Evolutionary conservation across 2,888 invertebrate genomes (phyloP), one percentile per base, ranked within the genome.

Genomic region (Cremastinae sp.): DNA sequence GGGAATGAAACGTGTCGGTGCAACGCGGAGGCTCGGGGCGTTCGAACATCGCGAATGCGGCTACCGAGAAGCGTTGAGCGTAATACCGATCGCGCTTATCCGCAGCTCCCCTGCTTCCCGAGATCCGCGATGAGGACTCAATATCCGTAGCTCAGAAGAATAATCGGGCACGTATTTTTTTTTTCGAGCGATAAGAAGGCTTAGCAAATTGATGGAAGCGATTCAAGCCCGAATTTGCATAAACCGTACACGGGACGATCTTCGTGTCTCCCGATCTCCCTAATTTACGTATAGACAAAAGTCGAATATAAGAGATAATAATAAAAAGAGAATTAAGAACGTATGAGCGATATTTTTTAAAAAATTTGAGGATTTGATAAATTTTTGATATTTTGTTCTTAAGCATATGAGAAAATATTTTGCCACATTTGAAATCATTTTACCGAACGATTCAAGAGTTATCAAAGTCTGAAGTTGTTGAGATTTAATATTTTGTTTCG

Each of bases 91-190:
- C 68, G 66, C 62, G 49, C 62, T 74, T 51, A 58, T 61, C 54
- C 56, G 22, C 49, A 62, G 56, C 62, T 56, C 56, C 34, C 12
- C 43, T 38, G 56, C 43, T 41, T 64, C 4, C 20, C 22, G 14
- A 34, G 22, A 45, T 65, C 66, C 66, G 66, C 68, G 28, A 28
- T 5, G 56, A 49, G 68, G 68, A 49, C 74, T 69, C 28, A 41
- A 74, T 69, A 56, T 56, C 47, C 58, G 59, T 74, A 79, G 80
- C 75, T 81, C 75, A 79, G 78, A 66, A 72, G n/a, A n/a, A n/a
- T n/a, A n/a, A 69, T 78, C 36, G 22, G 64, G 71, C 64, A 71
- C 18, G 12, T 34, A 20, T 22, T n/a, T n/a, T 22, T 8, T 10
- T 18, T 1, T 14, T 0, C 34, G 16, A 41, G 36, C 22, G 36